A percentile compares a stretch with the other conserved stretches of the same genome.
phyloP scores from a whole-genome alignment of 2,888 invertebrate genomes.

The Limnephilus auricula region DNA sequence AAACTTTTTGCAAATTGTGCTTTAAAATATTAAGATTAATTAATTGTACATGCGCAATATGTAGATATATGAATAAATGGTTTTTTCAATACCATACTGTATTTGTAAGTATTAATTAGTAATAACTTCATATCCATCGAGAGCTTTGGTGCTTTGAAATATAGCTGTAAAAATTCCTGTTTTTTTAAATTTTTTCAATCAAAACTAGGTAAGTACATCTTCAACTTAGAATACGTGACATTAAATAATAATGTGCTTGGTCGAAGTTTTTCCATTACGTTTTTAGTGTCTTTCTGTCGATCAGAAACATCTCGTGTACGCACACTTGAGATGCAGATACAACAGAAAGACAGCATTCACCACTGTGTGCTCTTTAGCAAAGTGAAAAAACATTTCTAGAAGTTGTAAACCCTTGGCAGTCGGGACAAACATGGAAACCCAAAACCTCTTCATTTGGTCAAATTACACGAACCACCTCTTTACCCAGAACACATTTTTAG shows the following conservation, averaged over 20 bases:
- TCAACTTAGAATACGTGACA: not conserved
- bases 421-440: not conserved
- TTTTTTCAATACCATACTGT: no score
- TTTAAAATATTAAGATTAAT: no score
- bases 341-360: not conserved
- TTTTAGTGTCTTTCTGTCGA: slow-evolving; percentile 12
- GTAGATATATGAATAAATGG: no score
- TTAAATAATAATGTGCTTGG: not conserved
- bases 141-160: no score
- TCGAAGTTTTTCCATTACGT: not conserved
- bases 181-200: no score
- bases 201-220: no score
- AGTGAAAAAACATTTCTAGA: not conserved
- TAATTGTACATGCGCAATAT: no score
- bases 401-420: not conserved
- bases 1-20: no score
- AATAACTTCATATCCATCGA: no score
- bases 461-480: not conserved
- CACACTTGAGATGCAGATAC: not conserved
- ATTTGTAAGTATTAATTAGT: no score
- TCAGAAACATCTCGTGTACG: not conserved
- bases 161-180: no score
- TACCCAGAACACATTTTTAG: not conserved
- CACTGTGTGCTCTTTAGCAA: not conserved
- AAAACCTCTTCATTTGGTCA: not conserved